Conservation (phyloP, 2,113 vertebrate genomes). For the Aleadryas rufinucha region DNA sequence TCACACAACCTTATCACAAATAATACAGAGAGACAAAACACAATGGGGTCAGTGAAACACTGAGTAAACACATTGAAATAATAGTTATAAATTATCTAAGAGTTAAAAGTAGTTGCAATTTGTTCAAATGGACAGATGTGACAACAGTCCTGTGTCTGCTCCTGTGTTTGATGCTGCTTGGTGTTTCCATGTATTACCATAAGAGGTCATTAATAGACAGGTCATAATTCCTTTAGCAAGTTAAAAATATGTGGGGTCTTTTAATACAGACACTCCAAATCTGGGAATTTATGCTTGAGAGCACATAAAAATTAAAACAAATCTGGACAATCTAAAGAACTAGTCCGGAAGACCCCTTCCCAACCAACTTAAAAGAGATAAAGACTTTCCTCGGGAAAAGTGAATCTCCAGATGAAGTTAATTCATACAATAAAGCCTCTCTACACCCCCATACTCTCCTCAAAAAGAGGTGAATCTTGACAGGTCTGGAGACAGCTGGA, state of each 20-base stretch:
- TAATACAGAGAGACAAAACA: background rate
- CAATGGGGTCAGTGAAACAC: background rate
- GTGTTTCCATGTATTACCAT: background rate
- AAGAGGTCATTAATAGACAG: background rate
- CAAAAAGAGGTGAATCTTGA: background rate
- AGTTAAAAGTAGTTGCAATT: background rate
- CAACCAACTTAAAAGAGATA: background rate
- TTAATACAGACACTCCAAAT: background rate
- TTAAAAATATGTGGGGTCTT: background rate
- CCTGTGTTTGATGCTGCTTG: background rate
- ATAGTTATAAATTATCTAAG: background rate
- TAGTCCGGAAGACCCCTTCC: background rate
- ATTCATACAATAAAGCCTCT: background rate
- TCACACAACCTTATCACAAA: background rate
- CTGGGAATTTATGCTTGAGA: background rate
- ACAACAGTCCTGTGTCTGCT: background rate
- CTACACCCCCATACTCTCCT: background rate
- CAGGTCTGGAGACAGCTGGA: background rate
- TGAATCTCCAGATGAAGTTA: background rate
- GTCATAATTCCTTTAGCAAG: background rate
- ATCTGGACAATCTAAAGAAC: background rate
- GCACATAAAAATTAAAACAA: background rate
- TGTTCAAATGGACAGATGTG: background rate
- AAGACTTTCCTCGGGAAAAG: background rate
- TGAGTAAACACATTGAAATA: background rate